Evolutionary conservation across 1,140 invertebrate genomes (phyloP).

Genomic region (Cyclargus thomasi): DNA sequence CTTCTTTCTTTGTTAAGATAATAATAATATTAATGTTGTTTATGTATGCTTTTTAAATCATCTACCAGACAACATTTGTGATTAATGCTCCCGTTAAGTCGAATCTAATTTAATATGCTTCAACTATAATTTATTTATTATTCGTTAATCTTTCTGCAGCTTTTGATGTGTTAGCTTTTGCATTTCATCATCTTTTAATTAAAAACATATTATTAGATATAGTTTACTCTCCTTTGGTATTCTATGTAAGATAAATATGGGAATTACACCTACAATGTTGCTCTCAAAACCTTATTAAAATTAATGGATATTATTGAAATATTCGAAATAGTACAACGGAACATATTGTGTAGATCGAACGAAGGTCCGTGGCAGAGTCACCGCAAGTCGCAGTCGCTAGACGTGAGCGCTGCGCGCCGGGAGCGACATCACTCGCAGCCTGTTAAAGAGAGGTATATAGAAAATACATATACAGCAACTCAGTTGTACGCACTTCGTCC

Average conservation of each 20-base stretch:
- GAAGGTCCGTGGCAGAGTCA: slow-evolving; percentile 67
- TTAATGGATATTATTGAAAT: not conserved
- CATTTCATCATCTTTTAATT: not conserved
- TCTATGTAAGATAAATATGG: no score
- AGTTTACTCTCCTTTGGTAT: no score
- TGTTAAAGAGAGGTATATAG: slow-evolving; percentile 76
- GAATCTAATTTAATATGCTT: no score
- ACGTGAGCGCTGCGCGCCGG: slow-evolving; percentile 75
- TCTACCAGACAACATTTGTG: no score
- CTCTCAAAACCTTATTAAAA: not conserved
- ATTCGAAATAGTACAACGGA: not conserved
- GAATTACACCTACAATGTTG: not conserved
- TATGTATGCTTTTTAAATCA: no score
- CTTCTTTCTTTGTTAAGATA: no score
- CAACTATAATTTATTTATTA: no score
- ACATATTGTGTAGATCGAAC: slow-evolving; percentile 3
- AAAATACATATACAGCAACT: no score
- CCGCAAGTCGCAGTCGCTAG: slow-evolving; percentile 87
- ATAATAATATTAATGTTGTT: no score
- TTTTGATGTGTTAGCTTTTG: not conserved
- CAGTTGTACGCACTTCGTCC: no score
- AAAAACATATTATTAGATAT: not conserved
- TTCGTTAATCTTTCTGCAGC: not conserved
- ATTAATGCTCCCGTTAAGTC: no score
- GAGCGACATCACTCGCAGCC: slow-evolving; percentile 64